Percentiles rank a stretch among this genome's conserved stretches.
phyloP scores from a whole-genome alignment of 92 coral and sea anemone genomes.

The Umimayanthus kanabou region DNA sequence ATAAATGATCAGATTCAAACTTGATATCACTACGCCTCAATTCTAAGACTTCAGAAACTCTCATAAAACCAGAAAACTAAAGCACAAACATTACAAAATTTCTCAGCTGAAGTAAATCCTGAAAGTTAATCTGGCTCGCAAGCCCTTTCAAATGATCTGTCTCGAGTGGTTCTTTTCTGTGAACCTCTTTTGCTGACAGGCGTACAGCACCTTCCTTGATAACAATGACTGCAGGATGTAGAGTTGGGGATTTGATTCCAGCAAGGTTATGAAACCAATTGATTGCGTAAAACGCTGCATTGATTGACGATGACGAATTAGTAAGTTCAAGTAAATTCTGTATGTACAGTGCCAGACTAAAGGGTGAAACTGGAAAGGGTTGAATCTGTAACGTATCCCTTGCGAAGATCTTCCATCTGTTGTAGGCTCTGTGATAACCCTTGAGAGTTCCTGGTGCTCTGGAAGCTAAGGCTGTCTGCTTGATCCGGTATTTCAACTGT shows the following conservation, averaged over 20 bases:
- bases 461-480: conserved; percentile 38
- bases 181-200: too few relatives aligned
- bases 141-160: conserved; percentile 35
- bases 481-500: conserved; percentile 24
- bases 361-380: conserved; percentile 37
- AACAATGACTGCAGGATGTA: too few relatives aligned
- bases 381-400: neutral
- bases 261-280: too few relatives aligned
- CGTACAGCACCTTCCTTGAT: too few relatives aligned
- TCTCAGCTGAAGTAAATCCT: conserved; percentile 42
- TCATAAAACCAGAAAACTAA: conserved; percentile 42
- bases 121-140: conserved; percentile 6
- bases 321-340: conserved; percentile 39
- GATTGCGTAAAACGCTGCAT: too few relatives aligned
- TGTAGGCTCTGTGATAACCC: conserved; percentile 36
- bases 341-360: conserved; percentile 39
- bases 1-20: conserved; percentile 39
- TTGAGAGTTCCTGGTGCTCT: conserved; percentile 49
- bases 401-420: conserved; percentile 51
- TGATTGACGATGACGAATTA: conserved; percentile 10
- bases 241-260: too few relatives aligned
- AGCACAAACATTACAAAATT: conserved; percentile 46
- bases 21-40: conserved; percentile 37
- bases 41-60: conserved; percentile 37
- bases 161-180: conserved; percentile 28